Evolutionary conservation across 2,113 vertebrate genomes (phyloP).

Genomic region (Ptychochromis oligacanthus): DNA sequence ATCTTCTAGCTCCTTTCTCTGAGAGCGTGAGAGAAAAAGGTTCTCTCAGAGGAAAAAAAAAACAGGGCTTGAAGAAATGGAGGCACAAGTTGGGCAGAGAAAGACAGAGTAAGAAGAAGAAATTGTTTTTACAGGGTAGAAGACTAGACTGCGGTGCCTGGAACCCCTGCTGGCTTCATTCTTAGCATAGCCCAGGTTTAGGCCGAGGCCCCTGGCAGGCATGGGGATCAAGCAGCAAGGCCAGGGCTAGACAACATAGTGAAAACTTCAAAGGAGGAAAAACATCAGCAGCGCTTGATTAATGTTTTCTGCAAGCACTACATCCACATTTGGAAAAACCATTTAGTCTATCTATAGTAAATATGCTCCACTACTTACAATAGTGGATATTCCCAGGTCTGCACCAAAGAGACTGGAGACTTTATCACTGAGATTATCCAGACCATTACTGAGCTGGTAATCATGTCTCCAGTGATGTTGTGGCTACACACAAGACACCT

Average conservation of each 20-base stretch:
- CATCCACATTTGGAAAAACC: conserved; percentile 15
- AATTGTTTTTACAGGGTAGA: conserved; percentile 52
- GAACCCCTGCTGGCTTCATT: conserved; percentile 58
- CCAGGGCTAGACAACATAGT: conserved; percentile 12
- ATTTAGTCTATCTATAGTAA: background rate
- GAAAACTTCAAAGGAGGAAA: conserved; percentile 43
- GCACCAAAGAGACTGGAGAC: background rate
- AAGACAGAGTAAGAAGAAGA: conserved; percentile 17
- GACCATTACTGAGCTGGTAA: background rate
- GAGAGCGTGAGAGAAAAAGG: conserved; percentile 61
- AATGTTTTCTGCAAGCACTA: conserved; percentile 10
- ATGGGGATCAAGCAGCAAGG: conserved; percentile 39
- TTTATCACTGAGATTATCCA: background rate
- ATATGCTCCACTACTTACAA: background rate
- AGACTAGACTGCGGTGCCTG: conserved; percentile 62
- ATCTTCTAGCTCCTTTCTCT: conserved; percentile 27
- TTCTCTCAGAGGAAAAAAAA: conserved; percentile 49
- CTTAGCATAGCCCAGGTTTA: conserved; percentile 69
- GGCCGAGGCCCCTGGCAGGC: conserved; percentile 37
- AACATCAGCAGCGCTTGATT: conserved; percentile 24
- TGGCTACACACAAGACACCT: background rate
- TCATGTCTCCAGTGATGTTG: conserved; percentile 1
- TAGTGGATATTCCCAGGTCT: background rate
- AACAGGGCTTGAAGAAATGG: background rate
- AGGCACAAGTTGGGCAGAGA: background rate